Conservation (phyloP, 2,888 invertebrate genomes). For the Lithosia quadra region DNA sequence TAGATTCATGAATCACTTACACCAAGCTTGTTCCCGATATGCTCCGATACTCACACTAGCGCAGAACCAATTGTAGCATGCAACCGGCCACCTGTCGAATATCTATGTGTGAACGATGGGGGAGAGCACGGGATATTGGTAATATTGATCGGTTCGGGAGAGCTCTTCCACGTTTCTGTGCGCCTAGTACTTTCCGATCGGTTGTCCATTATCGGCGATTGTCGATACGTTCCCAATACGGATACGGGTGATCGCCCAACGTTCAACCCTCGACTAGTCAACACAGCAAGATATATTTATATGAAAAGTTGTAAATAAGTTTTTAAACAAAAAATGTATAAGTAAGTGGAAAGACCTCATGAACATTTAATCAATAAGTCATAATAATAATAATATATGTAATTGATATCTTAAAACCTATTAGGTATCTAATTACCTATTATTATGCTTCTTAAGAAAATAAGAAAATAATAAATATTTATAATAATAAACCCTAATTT, state of each 20-base stretch:
- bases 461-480: too few species aligned
- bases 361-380: too few species aligned
- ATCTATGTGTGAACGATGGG: constrained; percentile 58
- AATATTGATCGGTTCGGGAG: constrained; percentile 82
- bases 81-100: constrained; percentile 54
- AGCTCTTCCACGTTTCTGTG: constrained; percentile 62
- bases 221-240: constrained; percentile 71
- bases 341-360: too few species aligned
- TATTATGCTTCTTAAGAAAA: too few species aligned
- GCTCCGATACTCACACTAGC: constrained; percentile 35
- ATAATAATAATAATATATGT: neutral
- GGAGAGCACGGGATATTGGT: constrained; percentile 66
- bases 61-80: constrained; percentile 33
- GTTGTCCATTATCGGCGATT: constrained; percentile 81
- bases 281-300: neutral
- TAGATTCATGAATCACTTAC: neutral
- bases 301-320: neutral
- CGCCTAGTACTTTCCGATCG: constrained; percentile 82
- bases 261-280: neutral
- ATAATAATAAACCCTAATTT: too few species aligned
- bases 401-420: too few species aligned
- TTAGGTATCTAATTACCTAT: too few species aligned
- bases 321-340: too few species aligned
- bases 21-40: constrained; percentile 17
- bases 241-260: neutral